A percentile compares a stretch with the other conserved stretches of the same genome.
These are phyloP conservation scores for Cheilinus undulatus DNA, from an alignment of 2,113 vertebrate genomes.

Conservation along the genomic window DNA sequence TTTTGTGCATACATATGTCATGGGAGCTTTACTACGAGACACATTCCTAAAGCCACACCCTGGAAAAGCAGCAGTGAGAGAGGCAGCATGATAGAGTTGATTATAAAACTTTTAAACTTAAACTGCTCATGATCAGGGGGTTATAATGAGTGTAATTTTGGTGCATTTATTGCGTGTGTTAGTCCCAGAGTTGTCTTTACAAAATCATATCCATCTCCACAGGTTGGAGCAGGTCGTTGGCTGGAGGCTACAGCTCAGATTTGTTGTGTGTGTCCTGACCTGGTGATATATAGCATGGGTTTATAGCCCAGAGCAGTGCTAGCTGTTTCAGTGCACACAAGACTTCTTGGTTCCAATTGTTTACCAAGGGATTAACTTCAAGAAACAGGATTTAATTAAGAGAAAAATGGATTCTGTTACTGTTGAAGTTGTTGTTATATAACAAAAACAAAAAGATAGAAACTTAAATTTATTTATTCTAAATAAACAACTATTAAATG, in stretches of 20 bases:
- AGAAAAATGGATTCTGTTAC: background rate
- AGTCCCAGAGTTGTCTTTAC: background rate
- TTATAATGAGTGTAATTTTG: background rate
- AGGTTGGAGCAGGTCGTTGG: conserved; percentile 59
- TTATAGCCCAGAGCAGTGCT: conserved; percentile 30
- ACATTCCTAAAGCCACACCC: background rate
- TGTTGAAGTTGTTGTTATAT: background rate
- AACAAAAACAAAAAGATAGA: background rate
- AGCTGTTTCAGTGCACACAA: conserved; percentile 11
- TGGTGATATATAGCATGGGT: conserved; percentile 36
- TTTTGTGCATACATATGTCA: background rate
- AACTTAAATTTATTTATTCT: background rate
- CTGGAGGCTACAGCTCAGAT: conserved; percentile 45
- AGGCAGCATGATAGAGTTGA: background rate
- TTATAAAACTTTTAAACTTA: background rate
- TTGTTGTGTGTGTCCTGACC: conserved; percentile 4
- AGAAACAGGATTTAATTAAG: background rate
- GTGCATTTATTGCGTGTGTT: background rate
- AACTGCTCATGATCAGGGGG: background rate
- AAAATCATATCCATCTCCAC: conserved; percentile 20
- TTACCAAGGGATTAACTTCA: background rate
- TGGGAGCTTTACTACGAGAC: background rate
- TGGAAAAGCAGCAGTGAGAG: background rate
- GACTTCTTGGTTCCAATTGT: background rate
- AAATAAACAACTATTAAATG: background rate